Base-by-base conservation (phyloP, 1,140 invertebrate species). In the Dendrolimus kikuchii region DNA sequence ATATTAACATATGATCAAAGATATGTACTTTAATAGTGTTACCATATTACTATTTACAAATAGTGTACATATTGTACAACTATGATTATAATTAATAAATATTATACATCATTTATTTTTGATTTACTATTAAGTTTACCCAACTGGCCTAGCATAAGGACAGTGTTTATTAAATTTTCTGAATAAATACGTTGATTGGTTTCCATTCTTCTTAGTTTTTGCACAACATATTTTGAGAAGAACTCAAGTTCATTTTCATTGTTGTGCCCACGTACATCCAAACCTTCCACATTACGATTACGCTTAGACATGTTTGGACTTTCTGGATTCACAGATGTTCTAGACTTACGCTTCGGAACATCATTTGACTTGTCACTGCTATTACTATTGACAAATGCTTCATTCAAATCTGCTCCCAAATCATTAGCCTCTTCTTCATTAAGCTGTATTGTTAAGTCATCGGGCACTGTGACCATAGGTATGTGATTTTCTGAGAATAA, bases 121-220 rank as follows among this genome's bases (percentile, higher is more conserved):
- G 74, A 80, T 70, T 86, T 84, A n/a, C 70, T 78, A 64, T 81
- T 80, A 43, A 86, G 55, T 61, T 81, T 73, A 5, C 74, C 74
- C 5, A 86, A 70, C 60, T 86, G 83, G 23, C 83, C 83, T 7
- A 86, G 61, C 83, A 86, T 84, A 6, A 86, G 68, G 6, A 83
- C 81, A 59, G 83, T 86, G 41, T 86, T 84, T 23, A 86, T 84
- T 61, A 86, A 72, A 61, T 86, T 86, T 69, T 86, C 83, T 9
- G 83, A 84, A 55, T 84, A 86, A 61, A 86, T 86, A 46, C 83
- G 71, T 41, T 86, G 83, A 60, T 84, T 82, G 37, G 83, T 86
- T 58, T 86, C 83, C 83, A 86, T 86, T 64, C 55, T 74, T 62
- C 83, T 74, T 37, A 86, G 57, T 57, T 86, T 86, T 64, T 86